Base-by-base conservation (phyloP, 2,888 invertebrate genomes). In the Branchellion lobata region DNA sequence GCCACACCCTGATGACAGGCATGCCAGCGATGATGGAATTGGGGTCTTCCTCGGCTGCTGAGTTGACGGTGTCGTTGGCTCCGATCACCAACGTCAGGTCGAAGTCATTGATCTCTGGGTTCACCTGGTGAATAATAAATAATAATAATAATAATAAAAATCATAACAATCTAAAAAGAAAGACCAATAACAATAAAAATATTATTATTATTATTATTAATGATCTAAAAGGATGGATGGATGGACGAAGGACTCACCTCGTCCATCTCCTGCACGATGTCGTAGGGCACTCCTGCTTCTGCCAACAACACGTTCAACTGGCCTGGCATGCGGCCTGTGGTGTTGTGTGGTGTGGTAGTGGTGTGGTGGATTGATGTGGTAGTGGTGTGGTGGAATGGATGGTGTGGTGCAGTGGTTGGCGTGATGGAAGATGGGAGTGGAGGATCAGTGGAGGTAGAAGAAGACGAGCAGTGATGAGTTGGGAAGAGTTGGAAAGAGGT, bases 281-380 rank as follows among this genome's bases (percentile, higher is more conserved):
- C 94, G 85, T 95, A 95, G 0, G 94, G 93, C 0, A 95, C 94
- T n/a, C 94, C 94, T 3, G 95, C 95, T 88, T 95, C 95, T 0
- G 94, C 94, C 79, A 95, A 89, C 81, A 95, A 88, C n/a, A 95
- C 95, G 86, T 95, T 95, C 85, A 95, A 87, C 86, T 95, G 94
- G 14, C 94, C 94, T 31, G 94, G 94, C 94, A 95, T 95, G 81
- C 94, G 92, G 80, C 94, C 93, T 93, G 36, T 29, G 31, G 57
- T 21, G 40, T 5, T 5, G 40, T 5, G 40, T 5, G 40, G 40
- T 5, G 40, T 5, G 40, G 40, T 40, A 8, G 14, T 5, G 40
- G 40, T 40, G 5, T 8, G 40, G 40, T 5, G 5, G 5, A 40
- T 8, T 5, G 40, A 8, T 40, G 14, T 5, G 40, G 40, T 5